These are phyloP conservation scores for Chaetodon auriga DNA, from an alignment of 2,113 vertebrate genomes.

Conservation along the genomic window DNA sequence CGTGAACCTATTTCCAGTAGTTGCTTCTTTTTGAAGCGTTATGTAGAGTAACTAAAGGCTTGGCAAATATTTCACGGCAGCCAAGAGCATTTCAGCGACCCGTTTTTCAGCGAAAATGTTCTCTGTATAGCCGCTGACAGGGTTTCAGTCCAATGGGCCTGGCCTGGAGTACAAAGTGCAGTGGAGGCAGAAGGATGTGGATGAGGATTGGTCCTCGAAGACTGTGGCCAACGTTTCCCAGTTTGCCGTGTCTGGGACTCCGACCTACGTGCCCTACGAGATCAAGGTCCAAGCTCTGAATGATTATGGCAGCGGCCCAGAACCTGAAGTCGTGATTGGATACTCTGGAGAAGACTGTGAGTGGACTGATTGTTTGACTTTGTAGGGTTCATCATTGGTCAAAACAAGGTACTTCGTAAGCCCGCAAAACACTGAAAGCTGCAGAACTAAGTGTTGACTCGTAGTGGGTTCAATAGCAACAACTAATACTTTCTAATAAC, in stretches of 20 bases:
- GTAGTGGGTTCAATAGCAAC: too few species aligned
- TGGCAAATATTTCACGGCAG: too few species aligned
- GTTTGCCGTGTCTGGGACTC: constrained; percentile 90
- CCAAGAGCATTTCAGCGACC: not conserved
- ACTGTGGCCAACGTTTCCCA: constrained; percentile 90
- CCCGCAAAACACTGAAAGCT: not conserved
- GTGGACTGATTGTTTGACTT: constrained; percentile 58
- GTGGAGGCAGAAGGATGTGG: constrained; percentile 92
- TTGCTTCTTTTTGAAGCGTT: not conserved
- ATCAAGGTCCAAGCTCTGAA: constrained; percentile 95
- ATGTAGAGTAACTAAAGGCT: not conserved
- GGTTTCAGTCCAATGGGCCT: constrained; percentile 93
- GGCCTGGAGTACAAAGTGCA: constrained; percentile 93
- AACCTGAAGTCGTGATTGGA: constrained; percentile 85
- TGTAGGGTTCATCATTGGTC: not conserved
- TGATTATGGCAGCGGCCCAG: constrained; percentile 89
- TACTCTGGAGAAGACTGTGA: constrained; percentile 97
- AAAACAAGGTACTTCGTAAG: too few species aligned
- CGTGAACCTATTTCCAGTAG: not conserved
- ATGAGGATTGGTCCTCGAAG: constrained; percentile 90
- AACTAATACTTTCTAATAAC: not conserved
- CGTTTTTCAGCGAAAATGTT: not conserved
- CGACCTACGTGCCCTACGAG: constrained; percentile 91
- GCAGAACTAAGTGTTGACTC: too few species aligned
- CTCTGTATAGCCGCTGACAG: constrained; percentile 87